Base-by-base conservation (phyloP, 2,797 vertebrate genomes). In the Sternarchorhynchus goeldii region DNA sequence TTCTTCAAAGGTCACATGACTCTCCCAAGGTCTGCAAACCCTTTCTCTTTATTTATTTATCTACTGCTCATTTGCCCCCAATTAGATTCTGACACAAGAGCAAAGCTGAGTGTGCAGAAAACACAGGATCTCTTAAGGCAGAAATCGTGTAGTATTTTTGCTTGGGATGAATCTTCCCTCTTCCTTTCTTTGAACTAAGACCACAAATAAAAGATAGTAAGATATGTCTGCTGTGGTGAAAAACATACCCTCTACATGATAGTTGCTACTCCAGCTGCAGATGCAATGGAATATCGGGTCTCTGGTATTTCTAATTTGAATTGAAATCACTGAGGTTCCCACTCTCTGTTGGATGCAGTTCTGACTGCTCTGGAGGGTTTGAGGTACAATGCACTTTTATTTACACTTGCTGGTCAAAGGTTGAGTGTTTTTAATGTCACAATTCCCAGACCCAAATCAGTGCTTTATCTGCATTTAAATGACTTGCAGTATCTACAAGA, bases 111-210 rank as follows among this genome's bases (percentile, higher is more conserved):
- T 74, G 53, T 29, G 66, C 25, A 25, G 1, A 72, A 41, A 66
- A 34, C 56, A 41, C 29, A 53, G 20, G 67, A 29, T 65, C 59
- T 59, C 5, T 14, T n/a, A 55, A 66, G 39, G 41, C 18, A 50
- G 55, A 63, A 72, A 45, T 65, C 57, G 60, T 75, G 81, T 71
- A 59, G 59, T 71, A 63, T 63, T 17, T 32, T 50, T 41, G 71
- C 68, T 72, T 66, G 32, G n/a, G 81, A 72, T 68, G 70, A 73
- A 55, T 60, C 63, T 65, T 68, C 32, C 56, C 73, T 79, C 79
- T 82, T 34, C 63, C 63, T 20, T 76, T 25, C 56, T 45, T 76
- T 73, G 63, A 73, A 71, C 67, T 7, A 31, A 41, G 68, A 67
- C 20, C 29, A 63, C 32, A 34, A 68, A 50, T 76, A 62, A 68